phyloP scores from a whole-genome alignment of 2,888 invertebrate genomes.

The Epinotia bilunana region DNA sequence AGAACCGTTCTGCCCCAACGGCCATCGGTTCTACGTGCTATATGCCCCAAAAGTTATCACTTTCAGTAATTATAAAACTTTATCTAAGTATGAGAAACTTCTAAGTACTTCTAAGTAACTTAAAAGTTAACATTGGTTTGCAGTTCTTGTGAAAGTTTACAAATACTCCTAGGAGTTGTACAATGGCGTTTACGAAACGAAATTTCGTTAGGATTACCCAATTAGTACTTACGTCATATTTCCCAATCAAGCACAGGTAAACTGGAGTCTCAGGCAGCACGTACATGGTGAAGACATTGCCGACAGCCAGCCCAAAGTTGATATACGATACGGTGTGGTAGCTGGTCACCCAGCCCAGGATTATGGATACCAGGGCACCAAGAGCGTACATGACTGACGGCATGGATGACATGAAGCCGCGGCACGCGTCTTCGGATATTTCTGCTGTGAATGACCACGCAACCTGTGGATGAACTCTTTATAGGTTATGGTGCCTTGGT shows the following conservation, averaged over 20 bases:
- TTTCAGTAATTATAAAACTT: too few species aligned
- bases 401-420: conserved; percentile 42
- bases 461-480: conserved; percentile 4
- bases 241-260: conserved; percentile 25
- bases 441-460: conserved; percentile 43
- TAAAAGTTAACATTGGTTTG: too few species aligned
- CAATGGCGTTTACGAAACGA: too few species aligned
- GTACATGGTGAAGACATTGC: conserved; percentile 27
- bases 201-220: too few species aligned
- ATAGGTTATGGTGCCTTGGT: background rate
- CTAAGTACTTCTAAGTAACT: too few species aligned
- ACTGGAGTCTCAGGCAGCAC: conserved; percentile 68
- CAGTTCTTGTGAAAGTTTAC: too few species aligned
- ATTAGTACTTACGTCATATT: conserved; percentile 16
- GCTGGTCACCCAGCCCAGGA: conserved; percentile 40
- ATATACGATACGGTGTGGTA: conserved; percentile 28
- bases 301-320: conserved; percentile 23
- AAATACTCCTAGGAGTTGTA: too few species aligned
- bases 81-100: too few species aligned
- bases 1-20: too few species aligned
- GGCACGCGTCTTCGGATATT: conserved; percentile 38
- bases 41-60: too few species aligned
- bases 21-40: too few species aligned
- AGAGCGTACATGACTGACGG: conserved; percentile 43
- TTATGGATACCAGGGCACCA: conserved; percentile 37